Base-by-base conservation (phyloP, 1,140 invertebrate species). In the Rhysida immarginata region DNA sequence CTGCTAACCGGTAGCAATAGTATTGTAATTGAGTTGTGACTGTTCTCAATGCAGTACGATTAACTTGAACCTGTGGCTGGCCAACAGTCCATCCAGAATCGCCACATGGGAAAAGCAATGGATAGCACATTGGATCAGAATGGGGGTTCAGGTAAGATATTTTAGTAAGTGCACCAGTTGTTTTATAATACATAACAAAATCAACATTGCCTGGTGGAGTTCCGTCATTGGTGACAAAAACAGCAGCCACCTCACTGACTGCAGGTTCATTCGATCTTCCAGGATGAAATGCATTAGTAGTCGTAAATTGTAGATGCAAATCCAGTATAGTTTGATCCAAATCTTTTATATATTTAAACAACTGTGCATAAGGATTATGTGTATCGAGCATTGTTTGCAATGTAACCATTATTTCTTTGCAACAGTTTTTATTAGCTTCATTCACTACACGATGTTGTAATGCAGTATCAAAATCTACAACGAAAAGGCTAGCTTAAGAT, bases 41-140 rank as follows among this genome's bases (percentile, higher is more conserved):
- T n/a, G n/a, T n/a, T n/a, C n/a, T n/a, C n/a, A n/a, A n/a, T n/a
- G n/a, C n/a, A n/a, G n/a, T n/a, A n/a, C n/a, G n/a, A n/a, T n/a
- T n/a, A n/a, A n/a, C n/a, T n/a, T n/a, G n/a, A n/a, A n/a, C n/a
- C n/a, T n/a, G n/a, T n/a, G n/a, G n/a, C n/a, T n/a, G n/a, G n/a
- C n/a, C n/a, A n/a, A n/a, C n/a, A n/a, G n/a, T n/a, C n/a, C n/a
- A n/a, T 2, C 52, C 70, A 64, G 74, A 67, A 62, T 73, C 64
- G 25, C 73, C 71, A 60, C 70, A 49, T 63, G 68, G 71, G 64
- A 72, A 75, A 24, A 75, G 61, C 2, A 74, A 54, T 25, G 68
- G 71, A 66, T 75, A 75, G 64, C 75, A 71, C 26, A 75, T 60
- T 14, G 68, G 64, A 64, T 74, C 71, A 60, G 74, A 72, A 24